Conservation (phyloP, 2,888 invertebrate species). For the Eilema griseolum region DNA sequence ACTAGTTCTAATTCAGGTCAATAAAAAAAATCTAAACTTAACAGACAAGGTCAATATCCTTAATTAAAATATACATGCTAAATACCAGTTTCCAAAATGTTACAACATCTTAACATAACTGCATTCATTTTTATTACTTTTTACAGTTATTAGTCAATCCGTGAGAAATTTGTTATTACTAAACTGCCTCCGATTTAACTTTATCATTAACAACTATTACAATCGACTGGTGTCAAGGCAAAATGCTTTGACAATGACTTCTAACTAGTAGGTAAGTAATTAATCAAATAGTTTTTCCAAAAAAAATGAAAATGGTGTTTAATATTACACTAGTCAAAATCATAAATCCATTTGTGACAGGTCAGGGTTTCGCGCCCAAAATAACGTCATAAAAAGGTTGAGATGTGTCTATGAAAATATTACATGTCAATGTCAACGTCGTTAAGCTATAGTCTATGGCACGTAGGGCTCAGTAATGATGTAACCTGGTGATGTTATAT, state of each 20-base stretch:
- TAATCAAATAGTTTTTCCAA: slow-evolving; percentile 45
- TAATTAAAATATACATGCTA: not conserved
- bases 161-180: slow-evolving; percentile 47
- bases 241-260: slow-evolving; percentile 45
- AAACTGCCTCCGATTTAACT: slow-evolving; percentile 55
- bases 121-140: slow-evolving; percentile 16
- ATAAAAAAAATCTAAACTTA: not conserved
- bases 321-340: slow-evolving; percentile 38
- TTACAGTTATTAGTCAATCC: slow-evolving; percentile 31
- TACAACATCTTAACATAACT: not conserved
- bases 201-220: slow-evolving; percentile 45
- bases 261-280: slow-evolving; percentile 44
- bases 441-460: slow-evolving; percentile 15
- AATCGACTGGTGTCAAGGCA: slow-evolving; percentile 63
- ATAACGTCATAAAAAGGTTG: slow-evolving; percentile 25
- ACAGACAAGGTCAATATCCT: slow-evolving; percentile 9
- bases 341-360: slow-evolving; percentile 48
- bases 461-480: slow-evolving; percentile 14
- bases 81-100: slow-evolving; percentile 4
- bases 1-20: slow-evolving; percentile 1
- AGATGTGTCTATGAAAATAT: slow-evolving; percentile 23
- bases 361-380: slow-evolving; percentile 46
- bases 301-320: slow-evolving; percentile 25
- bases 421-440: slow-evolving; percentile 38
- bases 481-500: slow-evolving; percentile 8